Evolutionary conservation across 2,113 vertebrate species (phyloP), one percentile per base, ranked within the genome.

Genomic region (Isurus oxyrinchus): DNA sequence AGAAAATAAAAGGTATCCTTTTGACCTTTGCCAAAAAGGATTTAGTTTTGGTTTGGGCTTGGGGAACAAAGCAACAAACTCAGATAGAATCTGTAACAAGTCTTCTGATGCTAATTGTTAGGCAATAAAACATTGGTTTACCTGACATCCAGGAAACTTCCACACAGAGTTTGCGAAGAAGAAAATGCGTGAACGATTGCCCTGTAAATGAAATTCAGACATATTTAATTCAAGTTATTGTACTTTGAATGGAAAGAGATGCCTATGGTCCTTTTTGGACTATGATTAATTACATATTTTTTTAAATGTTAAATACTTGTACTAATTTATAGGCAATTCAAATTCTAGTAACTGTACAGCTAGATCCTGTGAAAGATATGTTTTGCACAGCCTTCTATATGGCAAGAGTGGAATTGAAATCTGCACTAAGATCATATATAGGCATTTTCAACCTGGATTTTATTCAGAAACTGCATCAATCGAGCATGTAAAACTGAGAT

Each of bases 111-210:
- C 14, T 7, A 94, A 19, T 63, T 66, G 35, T 40, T 94, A 94
- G 40, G 16, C 90, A 94, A 23, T n/a, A 94, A 3, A 14, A 19
- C 6, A 40, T 40, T 61, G 13, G 31, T 93, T 94, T 97, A 98
- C 97, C 97, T 97, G 96, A 97, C 96, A 27, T 97, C 96, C 96
- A 97, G 96, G 96, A 98, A 98, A 96, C 97, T 98, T 96, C 97
- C 97, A 0, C 97, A 97, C 96, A 98, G 96, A 96, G 97, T 97
- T 40, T 97, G 97, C 79, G 97, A 96, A 57, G 97, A 97, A 23
- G 97, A 97, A 96, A 97, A 98, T 88, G 97, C 97, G 94, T 72
- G 0, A 3, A 5, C 40, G 61, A 98, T 97, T 87, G 23, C 69
- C 96, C 98, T 98, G 97, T 96, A 66, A 94, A 96, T 61, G 0